Base-by-base conservation (phyloP, 35 echinoderm and acorn worm genomes). In the Apostichopus parvimensis region DNA sequence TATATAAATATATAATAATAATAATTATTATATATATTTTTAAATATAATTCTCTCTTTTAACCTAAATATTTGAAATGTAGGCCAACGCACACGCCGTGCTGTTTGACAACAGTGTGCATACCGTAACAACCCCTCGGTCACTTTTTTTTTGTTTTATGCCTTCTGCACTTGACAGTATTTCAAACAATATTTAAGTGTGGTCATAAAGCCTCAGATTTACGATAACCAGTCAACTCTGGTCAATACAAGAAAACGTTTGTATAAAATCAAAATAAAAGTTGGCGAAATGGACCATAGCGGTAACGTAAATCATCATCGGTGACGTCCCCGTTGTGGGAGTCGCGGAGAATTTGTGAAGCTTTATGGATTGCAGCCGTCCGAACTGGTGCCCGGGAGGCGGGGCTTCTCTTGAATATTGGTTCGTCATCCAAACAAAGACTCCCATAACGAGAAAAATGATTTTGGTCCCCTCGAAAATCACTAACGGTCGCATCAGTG, bases 151-250 rank as follows among this genome's bases (percentile, higher is more conserved):
- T 45, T 45, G 1, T 75, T 12, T 58, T 22, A 84, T 84, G 56
- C 24, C 54, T 18, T 84, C 12, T 53, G 12, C 81, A 4, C 81
- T 75, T 58, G 81, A 84, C 81, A 84, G 81, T 52, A 84, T 84
- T 84, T 84, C 81, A 84, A 84, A 84, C 81, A 84, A 84, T 21
- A 20, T 84, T 84, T 84, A 84, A 84, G 81, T 84, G 81, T 60
- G 81, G 55, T 59, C 54, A 84, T 84, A 84, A 84, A 84, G 21
- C 81, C 2, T 59, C 18, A 59, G 81, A 84, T 84, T 84, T 84
- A 84, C 81, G 81, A 18, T 84, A 84, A 58, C 24, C 55, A 84
- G 81, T 84, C 81, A 84, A 20, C 57, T 58, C 57, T 56, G 56
- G 53, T 58, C 55, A 84, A 84, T 22, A 58, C 10, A 84, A 56